Evolutionary conservation across 92 coral and sea anemone genomes (phyloP).

Genomic region (Parazoanthus atlanticus): DNA sequence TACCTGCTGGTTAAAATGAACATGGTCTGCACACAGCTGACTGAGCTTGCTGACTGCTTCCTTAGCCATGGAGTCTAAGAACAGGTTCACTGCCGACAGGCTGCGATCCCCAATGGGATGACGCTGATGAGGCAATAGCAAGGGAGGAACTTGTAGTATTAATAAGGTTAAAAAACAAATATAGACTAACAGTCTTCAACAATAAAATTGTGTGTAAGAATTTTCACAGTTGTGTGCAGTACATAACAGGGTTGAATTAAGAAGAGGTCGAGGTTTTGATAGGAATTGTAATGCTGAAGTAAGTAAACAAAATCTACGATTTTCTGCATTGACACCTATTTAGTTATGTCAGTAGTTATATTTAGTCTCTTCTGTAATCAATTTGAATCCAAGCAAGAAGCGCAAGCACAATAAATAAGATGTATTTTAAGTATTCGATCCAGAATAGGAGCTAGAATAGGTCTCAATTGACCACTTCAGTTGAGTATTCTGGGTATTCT

Average conservation of each 20-base stretch:
- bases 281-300: too few species aligned
- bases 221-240: too few species aligned
- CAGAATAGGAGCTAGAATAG: too few species aligned
- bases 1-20: conserved; percentile 93
- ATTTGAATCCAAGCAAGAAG: too few species aligned
- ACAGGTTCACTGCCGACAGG: conserved; percentile 92
- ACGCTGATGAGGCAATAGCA: conserved; percentile 62
- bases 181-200: neutral
- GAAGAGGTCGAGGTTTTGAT: neutral
- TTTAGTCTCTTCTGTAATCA: too few species aligned
- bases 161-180: neutral
- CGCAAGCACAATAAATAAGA: too few species aligned
- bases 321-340: too few species aligned
- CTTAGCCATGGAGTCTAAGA: conserved; percentile 95
- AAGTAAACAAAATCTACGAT: too few species aligned
- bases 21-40: conserved; percentile 87
- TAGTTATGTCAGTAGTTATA: too few species aligned
- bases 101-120: conserved; percentile 98
- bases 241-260: neutral
- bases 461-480: too few species aligned
- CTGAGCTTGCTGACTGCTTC: conserved; percentile 88
- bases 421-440: too few species aligned
- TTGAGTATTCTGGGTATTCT: neutral
- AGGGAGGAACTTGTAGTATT: neutral
- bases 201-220: too few species aligned